Conservation (phyloP, 2,888 invertebrate genomes). For the Lydus trimaculatus region DNA sequence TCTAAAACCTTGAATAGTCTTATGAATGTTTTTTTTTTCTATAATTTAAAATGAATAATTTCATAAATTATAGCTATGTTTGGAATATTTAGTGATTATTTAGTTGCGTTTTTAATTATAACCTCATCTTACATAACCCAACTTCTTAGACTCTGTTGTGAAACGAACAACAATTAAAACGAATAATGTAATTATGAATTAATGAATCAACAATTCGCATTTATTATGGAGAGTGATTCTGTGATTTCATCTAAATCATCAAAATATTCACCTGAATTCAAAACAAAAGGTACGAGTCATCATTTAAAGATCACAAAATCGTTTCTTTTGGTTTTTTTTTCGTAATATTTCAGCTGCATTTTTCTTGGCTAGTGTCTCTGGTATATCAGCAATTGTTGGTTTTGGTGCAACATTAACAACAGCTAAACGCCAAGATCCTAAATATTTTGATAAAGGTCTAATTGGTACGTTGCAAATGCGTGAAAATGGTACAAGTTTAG, state of each 20-base stretch:
- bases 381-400: slow-evolving; percentile 80
- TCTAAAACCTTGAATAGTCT: too few relatives aligned
- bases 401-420: slow-evolving; percentile 81
- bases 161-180: not conserved
- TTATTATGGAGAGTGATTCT: slow-evolving; percentile 19
- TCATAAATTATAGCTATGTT: too few relatives aligned
- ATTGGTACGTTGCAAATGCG: slow-evolving; percentile 67
- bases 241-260: not conserved
- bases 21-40: too few relatives aligned
- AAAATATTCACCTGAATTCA: slow-evolving; percentile 28
- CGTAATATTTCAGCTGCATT: slow-evolving; percentile 68
- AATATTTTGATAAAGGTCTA: slow-evolving; percentile 78
- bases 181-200: not conserved
- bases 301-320: too few relatives aligned
- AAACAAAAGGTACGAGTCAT: slow-evolving; percentile 35
- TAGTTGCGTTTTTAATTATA: too few relatives aligned
- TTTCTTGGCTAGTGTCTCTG: slow-evolving; percentile 76
- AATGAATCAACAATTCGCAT: too few relatives aligned
- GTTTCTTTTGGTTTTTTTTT: too few relatives aligned
- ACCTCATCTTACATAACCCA: not conserved
- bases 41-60: too few relatives aligned
- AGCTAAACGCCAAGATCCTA: slow-evolving; percentile 81
- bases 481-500: slow-evolving; percentile 80
- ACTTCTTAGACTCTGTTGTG: not conserved
- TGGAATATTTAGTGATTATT: too few relatives aligned